These are phyloP conservation scores for Tringa solitaria DNA, from an alignment of 2,113 vertebrate genomes.

Conservation along the genomic window DNA sequence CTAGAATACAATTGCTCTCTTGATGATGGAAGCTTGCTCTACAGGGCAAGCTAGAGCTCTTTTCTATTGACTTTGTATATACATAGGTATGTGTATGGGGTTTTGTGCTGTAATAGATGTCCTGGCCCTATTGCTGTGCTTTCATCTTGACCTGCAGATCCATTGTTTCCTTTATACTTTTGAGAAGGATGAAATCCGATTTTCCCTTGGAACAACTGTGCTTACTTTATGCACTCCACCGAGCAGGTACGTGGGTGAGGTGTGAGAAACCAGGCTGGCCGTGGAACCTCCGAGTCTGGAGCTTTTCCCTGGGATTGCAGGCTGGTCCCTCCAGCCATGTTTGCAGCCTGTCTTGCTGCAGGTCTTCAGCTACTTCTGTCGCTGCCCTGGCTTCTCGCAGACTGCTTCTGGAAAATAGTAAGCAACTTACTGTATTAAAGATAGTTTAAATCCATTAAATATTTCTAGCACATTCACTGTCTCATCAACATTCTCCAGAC, in stretches of 20 bases:
- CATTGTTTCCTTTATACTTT: neutral
- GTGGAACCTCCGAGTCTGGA: fast-evolving
- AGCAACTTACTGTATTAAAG: neutral
- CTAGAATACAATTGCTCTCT: neutral
- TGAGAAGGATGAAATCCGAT: neutral
- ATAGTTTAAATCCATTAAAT: neutral
- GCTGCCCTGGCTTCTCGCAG: neutral
- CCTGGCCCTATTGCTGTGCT: neutral
- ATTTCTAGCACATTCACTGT: fast-evolving
- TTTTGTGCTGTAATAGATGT: neutral
- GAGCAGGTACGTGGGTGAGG: neutral
- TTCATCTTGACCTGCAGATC: neutral
- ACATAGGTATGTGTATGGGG: fast-evolving
- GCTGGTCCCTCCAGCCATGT: neutral
- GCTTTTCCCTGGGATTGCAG: neutral
- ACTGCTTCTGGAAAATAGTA: neutral
- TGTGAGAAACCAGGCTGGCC: neutral
- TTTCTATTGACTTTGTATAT: neutral
- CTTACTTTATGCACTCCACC: fast-evolving
- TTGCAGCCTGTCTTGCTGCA: neutral
- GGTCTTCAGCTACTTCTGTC: neutral
- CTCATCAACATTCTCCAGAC: neutral
- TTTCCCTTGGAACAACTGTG: neutral
- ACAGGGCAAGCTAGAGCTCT: neutral
- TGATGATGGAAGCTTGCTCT: neutral